Base-by-base conservation (phyloP, 1,140 invertebrate species). In the Conus betulinus region DNA sequence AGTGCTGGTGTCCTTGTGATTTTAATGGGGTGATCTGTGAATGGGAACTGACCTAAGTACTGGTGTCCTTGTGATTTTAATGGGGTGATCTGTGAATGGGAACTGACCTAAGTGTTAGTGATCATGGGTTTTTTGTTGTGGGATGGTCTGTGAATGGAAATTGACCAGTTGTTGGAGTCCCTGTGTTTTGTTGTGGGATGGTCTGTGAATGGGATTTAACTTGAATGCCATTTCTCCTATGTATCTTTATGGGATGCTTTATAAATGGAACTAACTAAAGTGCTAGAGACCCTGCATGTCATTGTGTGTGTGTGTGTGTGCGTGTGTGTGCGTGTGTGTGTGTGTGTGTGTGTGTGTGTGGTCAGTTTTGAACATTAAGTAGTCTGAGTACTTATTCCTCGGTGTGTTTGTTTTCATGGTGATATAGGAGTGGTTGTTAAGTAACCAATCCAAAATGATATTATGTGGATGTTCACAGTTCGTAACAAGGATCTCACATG, bases 401-500 rank as follows among this genome's bases (percentile, higher is more conserved):
- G 5, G 8, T 25, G 74, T 25, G 11, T 76, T 10, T 0, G 23
- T 76, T 27, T 25, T 10, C 23, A 23, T 8, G 8, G 27, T n/a
- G 74, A 3, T 25, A 15, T 20, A 76, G 3, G 23, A 76, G 74
- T 15, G 74, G 7, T 11, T 76, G 27, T 76, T 27, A 76, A 76
- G 23, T 15, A 76, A 76, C 11, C 11, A 76, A 76, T 17, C 8
- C 11, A 76, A 76, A 76, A 76, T 11, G 11, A 76, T 25, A 76
- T 76, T 6, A 76, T 76, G 23, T 76, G 23, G 7, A 23, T 76
- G 11, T 25, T 11, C 27, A 13, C 90, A 96, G 97, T 97, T 39
- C 92, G 98, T 74, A 98, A 98, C 95, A 97, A 97, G 93, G 98
- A 98, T 95, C 96, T 98, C 88, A 98, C 98, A 4, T 98, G 98